Conservation (phyloP, 2,888 invertebrate genomes). For the Pollenia angustigena region DNA sequence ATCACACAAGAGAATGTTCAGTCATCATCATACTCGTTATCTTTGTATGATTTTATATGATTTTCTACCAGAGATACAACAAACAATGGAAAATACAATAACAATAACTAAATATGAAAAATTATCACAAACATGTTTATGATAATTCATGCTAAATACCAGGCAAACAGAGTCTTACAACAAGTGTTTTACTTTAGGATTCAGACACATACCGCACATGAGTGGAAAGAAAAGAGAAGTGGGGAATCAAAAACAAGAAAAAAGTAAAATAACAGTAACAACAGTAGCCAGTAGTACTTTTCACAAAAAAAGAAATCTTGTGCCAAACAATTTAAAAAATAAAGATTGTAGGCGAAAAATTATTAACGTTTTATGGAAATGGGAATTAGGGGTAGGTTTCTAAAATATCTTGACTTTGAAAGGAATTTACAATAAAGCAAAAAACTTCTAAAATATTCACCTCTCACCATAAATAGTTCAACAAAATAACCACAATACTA, state of each 20-base stretch:
- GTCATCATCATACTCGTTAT: constrained; percentile 19
- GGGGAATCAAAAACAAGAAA: constrained; percentile 18
- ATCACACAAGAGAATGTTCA: constrained; percentile 3
- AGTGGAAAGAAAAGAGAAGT: constrained; percentile 21
- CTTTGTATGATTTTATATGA: constrained; percentile 23
- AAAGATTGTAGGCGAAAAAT: constrained; percentile 30
- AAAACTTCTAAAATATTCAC: no score
- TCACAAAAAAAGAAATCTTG: constrained; percentile 1
- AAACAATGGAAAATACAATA: background rate
- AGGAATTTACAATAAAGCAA: no score
- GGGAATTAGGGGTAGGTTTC: background rate
- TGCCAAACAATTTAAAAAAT: constrained; percentile 7
- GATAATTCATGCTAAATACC: constrained; percentile 76
- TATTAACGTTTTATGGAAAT: background rate
- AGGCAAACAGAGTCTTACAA: constrained; percentile 69
- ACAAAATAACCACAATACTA: no score
- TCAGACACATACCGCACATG: background rate
- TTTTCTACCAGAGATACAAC: background rate
- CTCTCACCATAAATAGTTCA: no score
- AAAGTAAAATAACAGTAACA: constrained; percentile 62
- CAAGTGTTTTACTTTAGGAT: constrained; percentile 28
- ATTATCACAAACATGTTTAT: constrained; percentile 74
- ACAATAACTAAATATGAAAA: constrained; percentile 26
- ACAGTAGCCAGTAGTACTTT: constrained; percentile 60
- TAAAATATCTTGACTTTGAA: background rate